Evolutionary conservation across 92 coral and sea anemone species (phyloP), one percentile per base, ranked within the genome.

Genomic region (Parazoanthus darwini): DNA sequence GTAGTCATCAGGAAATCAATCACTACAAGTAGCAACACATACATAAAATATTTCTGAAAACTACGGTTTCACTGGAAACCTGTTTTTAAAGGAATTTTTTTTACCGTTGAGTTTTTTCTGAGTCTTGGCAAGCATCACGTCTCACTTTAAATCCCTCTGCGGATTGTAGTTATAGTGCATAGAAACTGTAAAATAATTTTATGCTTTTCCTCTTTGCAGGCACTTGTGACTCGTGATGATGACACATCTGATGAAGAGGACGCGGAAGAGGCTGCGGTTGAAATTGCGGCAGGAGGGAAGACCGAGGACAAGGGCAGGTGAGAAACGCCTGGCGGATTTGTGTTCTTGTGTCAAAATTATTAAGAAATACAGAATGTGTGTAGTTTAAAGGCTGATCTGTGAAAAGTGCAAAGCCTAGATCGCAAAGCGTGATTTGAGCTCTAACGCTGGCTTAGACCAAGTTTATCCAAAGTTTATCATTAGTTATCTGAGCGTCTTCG

Each of bases 221-320:
- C 98, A 8, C 77, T 97, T 80, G 93, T 97, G 22, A 97, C 98
- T 56, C 93, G 97, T 70, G 96, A 97, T 56, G 98, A 95, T 71
- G 98, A 97, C 85, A 94, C 98, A 3, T 96, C 98, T n/a, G 98
- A 94, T 68, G 98, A 96, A 33, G 94, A 91, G 43, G 94, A 92
- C 15, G 92, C 80, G 36, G 97, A 88, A n/a, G 96, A 94, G 20
- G 85, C 44, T 8, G 80, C 90, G 25, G 91, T 76, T 14, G 59
- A 71, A 74, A 79, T 89, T 77, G 88, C 80, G 0, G 88, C 67
- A 35, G 91, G 88, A 14, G 94, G 90, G 26, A 90, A 80, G 91
- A 92, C 74, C 35, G 84, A 13, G 90, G 78, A 79, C 87, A 88
- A 90, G 85, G 88, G 88, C 86, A 88, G 81, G 84, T 68, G 80